Evolutionary conservation across 2,797 vertebrate genomes (phyloP).

Genomic region (Urosaurus nigricauda): DNA sequence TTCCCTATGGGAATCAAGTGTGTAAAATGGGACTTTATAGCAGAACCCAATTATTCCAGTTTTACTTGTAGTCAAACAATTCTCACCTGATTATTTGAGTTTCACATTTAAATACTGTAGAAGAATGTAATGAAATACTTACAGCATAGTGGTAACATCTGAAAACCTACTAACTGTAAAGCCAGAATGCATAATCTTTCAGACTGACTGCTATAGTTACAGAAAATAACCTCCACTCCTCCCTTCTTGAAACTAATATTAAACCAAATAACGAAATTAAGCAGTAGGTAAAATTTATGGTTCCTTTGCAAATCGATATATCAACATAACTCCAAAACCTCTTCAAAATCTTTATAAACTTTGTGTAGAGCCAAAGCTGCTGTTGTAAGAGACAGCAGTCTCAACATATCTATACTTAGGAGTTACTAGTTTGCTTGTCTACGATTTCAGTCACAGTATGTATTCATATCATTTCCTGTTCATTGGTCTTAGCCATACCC

Average conservation of each 20-base stretch:
- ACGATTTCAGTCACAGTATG: too few relatives aligned
- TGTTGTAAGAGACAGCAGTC: too few relatives aligned
- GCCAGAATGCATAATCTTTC: slow-evolving; percentile 61
- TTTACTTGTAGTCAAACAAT: slow-evolving; percentile 37
- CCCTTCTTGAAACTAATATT: background rate
- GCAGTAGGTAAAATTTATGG: background rate
- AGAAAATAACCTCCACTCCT: background rate
- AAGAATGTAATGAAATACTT: background rate
- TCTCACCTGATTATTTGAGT: slow-evolving; percentile 21
- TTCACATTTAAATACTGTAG: slow-evolving; percentile 26
- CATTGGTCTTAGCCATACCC: too few relatives aligned
- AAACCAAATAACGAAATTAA: background rate
- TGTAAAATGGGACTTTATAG: slow-evolving; percentile 31
- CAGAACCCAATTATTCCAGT: slow-evolving; percentile 9
- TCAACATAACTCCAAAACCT: background rate
- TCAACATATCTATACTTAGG: too few relatives aligned
- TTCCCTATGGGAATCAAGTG: background rate
- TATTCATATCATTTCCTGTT: too few relatives aligned
- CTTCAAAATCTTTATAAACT: background rate
- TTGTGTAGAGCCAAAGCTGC: background rate
- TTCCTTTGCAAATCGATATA: slow-evolving; percentile 4
- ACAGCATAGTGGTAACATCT: slow-evolving; percentile 41
- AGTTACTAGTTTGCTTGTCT: too few relatives aligned
- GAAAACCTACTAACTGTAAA: slow-evolving; percentile 43
- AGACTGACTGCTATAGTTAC: background rate